These are phyloP conservation scores for Lasioglossum vierecki DNA, from an alignment of 2,888 invertebrate genomes.

Conservation along the genomic window DNA sequence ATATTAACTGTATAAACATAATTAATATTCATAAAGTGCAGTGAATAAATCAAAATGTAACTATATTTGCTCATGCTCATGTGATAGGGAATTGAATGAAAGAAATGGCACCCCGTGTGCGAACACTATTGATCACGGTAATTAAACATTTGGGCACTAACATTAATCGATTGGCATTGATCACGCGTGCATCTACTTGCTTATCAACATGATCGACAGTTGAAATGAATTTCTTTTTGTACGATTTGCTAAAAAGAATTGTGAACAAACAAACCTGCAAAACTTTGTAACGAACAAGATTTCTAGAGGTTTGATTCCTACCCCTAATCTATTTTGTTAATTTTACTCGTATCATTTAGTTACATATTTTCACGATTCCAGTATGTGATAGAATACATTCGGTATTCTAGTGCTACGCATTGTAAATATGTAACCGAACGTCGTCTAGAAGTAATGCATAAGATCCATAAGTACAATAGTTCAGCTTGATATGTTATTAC, in stretches of 20 bases:
- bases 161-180: constrained; percentile 61
- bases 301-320: constrained; percentile 55
- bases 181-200: constrained; percentile 50
- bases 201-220: constrained; percentile 51
- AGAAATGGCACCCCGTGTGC: constrained; percentile 69
- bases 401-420: constrained; percentile 59
- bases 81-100: constrained; percentile 75
- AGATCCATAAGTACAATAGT: constrained; percentile 56
- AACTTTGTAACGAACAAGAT: constrained; percentile 24
- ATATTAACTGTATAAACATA: constrained; percentile 64
- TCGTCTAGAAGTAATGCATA: constrained; percentile 48
- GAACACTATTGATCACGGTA: constrained; percentile 61
- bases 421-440: constrained; percentile 67
- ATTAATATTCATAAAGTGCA: constrained; percentile 60
- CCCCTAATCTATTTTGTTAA: constrained; percentile 29
- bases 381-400: constrained; percentile 51
- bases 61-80: constrained; percentile 75
- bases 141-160: constrained; percentile 67
- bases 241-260: constrained; percentile 29
- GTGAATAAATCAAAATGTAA: constrained; percentile 69
- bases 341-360: constrained; percentile 50
- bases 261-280: constrained; percentile 20
- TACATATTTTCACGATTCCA: constrained; percentile 54
- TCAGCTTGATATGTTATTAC: constrained; percentile 32
- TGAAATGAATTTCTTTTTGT: constrained; percentile 43